Conservation (phyloP, 2,888 invertebrate genomes). For the Protodeltote pygarga region DNA sequence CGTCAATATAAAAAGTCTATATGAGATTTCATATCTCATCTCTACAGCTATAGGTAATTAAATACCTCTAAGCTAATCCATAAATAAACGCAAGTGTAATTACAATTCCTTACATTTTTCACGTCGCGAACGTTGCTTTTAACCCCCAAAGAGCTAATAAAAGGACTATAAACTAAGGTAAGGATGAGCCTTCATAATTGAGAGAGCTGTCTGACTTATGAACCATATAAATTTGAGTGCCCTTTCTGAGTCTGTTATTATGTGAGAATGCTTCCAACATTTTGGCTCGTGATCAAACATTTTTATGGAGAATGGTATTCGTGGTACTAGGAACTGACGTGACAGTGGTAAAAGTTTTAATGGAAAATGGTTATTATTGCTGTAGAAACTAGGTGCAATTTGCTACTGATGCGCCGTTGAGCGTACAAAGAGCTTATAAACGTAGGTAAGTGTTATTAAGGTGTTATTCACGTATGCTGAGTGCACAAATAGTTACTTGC, state of each 20-base stretch:
- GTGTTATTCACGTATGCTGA: no score
- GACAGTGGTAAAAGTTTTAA: neutral
- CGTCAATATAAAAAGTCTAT: no score
- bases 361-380: neutral
- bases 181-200: constrained; percentile 41
- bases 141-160: constrained; percentile 29
- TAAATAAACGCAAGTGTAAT: neutral
- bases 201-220: constrained; percentile 54
- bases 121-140: constrained; percentile 15
- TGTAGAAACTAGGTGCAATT: no score
- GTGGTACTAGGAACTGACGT: constrained; percentile 10
- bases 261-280: constrained; percentile 42
- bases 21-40: no score
- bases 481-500: no score
- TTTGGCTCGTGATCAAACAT: constrained; percentile 45
- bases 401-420: no score
- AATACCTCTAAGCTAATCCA: no score
- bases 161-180: constrained; percentile 32
- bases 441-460: no score
- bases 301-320: constrained; percentile 49
- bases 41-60: no score
- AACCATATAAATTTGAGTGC: constrained; percentile 59
- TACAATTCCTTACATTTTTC: constrained; percentile 6
- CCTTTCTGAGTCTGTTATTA: constrained; percentile 44
- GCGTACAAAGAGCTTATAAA: no score